phyloP scores from a whole-genome alignment of 2,113 vertebrate genomes.

The Danionella cerebrum region DNA sequence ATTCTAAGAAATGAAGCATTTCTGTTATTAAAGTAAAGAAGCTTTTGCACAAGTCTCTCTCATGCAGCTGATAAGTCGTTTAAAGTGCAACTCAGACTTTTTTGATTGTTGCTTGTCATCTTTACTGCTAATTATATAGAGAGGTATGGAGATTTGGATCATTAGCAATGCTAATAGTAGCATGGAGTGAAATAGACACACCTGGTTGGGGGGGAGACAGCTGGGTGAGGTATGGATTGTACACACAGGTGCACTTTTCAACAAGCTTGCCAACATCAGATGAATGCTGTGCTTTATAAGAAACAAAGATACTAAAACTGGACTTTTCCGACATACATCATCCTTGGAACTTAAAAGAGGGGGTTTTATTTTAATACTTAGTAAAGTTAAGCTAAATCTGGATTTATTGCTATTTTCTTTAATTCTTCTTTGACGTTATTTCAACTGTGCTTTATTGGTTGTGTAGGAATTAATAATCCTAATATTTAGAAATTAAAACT shows the following conservation, averaged over 20 bases:
- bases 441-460: no score
- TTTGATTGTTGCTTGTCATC: conserved; percentile 31
- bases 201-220: conserved; percentile 43
- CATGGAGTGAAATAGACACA: conserved; percentile 41
- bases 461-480: no score
- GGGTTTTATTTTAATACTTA: no score
- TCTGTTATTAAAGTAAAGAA: no score
- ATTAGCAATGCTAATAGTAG: conserved; percentile 47
- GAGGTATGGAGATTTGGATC: conserved; percentile 43
- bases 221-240: conserved; percentile 43
- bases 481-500: no score
- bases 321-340: not conserved
- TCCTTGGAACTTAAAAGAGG: no score
- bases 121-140: conserved; percentile 45
- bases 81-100: not conserved
- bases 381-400: no score
- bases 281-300: conserved; percentile 1
- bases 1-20: no score
- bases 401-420: no score
- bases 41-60: not conserved
- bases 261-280: conserved; percentile 13
- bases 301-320: conserved; percentile 10
- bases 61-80: not conserved
- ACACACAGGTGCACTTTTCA: conserved; percentile 40
- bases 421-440: no score